Percentiles rank a stretch among this genome's conserved stretches.
phyloP scores from a whole-genome alignment of 2,113 vertebrate genomes.

The Aspiorhynchus laticeps region DNA sequence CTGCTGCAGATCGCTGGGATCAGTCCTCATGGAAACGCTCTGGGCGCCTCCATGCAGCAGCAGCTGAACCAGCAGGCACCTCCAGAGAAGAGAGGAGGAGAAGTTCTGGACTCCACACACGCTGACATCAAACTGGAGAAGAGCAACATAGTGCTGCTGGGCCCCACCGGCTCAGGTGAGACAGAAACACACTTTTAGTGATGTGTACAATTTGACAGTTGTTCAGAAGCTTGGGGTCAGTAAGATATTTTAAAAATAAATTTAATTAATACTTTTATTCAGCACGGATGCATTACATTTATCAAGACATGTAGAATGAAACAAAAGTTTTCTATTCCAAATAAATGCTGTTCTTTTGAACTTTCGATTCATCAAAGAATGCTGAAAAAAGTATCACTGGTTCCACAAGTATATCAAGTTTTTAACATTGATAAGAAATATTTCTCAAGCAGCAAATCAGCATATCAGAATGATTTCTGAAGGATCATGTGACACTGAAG shows the following conservation, averaged over 20 bases:
- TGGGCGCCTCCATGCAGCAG: slow-evolving; percentile 88
- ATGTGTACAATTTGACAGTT: neutral
- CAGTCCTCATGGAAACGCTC: slow-evolving; percentile 85
- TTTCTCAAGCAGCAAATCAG: no score
- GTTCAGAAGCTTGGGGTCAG: neutral
- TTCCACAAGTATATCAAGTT: no score
- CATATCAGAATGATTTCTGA: no score
- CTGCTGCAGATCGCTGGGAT: slow-evolving; percentile 91
- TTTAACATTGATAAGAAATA: no score
- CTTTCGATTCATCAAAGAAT: no score
- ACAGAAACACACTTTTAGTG: neutral
- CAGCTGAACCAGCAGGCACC: slow-evolving; percentile 85
- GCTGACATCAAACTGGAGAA: slow-evolving; percentile 90
- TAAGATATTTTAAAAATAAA: no score
- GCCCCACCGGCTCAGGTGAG: slow-evolving; percentile 90
- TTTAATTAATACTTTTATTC: no score
- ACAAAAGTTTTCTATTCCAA: no score
- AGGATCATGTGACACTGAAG: no score
- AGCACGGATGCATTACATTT: neutral
- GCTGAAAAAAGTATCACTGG: no score
- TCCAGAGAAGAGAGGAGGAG: slow-evolving; percentile 86
- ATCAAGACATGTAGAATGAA: neutral
- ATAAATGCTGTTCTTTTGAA: no score
- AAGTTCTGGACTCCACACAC: slow-evolving; percentile 83
- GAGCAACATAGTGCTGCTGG: slow-evolving; percentile 90